Conservation (phyloP, 92 coral and sea anemone genomes). For the Epizoanthus illoricatus region DNA sequence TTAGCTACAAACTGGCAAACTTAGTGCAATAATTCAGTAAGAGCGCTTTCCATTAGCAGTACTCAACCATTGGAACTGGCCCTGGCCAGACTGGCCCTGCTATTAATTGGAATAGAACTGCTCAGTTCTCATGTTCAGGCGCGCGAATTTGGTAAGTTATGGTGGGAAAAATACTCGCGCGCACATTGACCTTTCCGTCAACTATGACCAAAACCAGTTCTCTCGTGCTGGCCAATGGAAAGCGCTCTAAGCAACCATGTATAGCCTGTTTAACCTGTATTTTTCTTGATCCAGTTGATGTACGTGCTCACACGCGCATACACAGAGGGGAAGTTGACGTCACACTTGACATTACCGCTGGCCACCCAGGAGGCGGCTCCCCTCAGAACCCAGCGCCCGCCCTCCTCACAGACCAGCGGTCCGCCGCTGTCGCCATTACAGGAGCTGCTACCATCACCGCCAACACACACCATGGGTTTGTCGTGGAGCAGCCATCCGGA, state of each 20-base stretch:
- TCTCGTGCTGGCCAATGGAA: background rate
- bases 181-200: background rate
- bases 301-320: conserved; percentile 30
- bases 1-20: too few relatives aligned
- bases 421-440: conserved; percentile 39
- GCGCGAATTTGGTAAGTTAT: too few relatives aligned
- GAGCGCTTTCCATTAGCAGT: too few relatives aligned
- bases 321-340: conserved; percentile 22
- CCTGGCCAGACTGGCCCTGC: too few relatives aligned
- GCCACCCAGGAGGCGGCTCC: conserved; percentile 36
- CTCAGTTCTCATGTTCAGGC: too few relatives aligned
- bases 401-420: conserved; percentile 28
- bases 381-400: conserved; percentile 22
- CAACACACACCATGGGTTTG: conserved; percentile 35
- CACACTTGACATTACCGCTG: conserved; percentile 30
- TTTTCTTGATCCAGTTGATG: conserved; percentile 22
- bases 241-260: background rate
- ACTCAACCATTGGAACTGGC: too few relatives aligned
- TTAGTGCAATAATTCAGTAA: too few relatives aligned
- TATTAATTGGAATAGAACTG: too few relatives aligned
- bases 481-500: conserved; percentile 20
- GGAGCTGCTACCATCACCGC: conserved; percentile 18
- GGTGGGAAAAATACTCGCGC: too few relatives aligned
- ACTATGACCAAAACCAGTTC: background rate
- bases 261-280: conserved; percentile 1